Evolutionary conservation across 23 tunicate species (phyloP).

Genomic region (Clavelina lepadiformis): DNA sequence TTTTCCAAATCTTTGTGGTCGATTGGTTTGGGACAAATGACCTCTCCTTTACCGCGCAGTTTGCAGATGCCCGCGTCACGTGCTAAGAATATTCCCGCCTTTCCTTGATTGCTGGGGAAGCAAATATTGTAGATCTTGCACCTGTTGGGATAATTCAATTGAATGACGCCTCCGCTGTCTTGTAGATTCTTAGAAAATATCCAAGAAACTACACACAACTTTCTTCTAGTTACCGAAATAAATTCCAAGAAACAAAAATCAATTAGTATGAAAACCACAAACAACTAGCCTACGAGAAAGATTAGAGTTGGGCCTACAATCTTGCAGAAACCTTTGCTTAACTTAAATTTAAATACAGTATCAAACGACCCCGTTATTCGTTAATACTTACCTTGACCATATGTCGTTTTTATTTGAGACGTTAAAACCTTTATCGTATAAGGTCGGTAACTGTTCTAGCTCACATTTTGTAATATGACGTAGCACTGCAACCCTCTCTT

Average conservation of each 20-base stretch:
- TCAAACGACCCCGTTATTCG: no score
- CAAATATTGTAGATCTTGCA: constrained; percentile 25
- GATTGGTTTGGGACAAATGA: constrained; percentile 19
- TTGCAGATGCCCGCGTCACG: constrained; percentile 33
- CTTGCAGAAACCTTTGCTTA: no score
- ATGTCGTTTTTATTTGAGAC: constrained; percentile 4
- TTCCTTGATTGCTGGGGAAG: constrained; percentile 11
- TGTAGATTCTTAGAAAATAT: no score
- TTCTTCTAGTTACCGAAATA: no score
- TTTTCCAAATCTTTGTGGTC: constrained; percentile 3
- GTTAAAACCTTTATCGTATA: constrained; percentile 2
- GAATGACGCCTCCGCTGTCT: no score
- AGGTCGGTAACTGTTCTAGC: constrained; percentile 13
- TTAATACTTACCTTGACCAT: constrained; percentile 28
- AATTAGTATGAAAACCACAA: no score
- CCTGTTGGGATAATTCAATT: no score
- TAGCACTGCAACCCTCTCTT: constrained; percentile 8
- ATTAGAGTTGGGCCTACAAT: no score
- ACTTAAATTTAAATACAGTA: no score
- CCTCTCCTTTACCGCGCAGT: not conserved
- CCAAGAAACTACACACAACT: no score
- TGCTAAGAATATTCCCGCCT: constrained; percentile 19
- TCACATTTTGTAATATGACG: constrained; percentile 5
- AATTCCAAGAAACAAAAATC: no score
- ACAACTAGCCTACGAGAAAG: no score